phyloP scores from a whole-genome alignment of 2,888 invertebrate genomes.

The Syritta pipiens region DNA sequence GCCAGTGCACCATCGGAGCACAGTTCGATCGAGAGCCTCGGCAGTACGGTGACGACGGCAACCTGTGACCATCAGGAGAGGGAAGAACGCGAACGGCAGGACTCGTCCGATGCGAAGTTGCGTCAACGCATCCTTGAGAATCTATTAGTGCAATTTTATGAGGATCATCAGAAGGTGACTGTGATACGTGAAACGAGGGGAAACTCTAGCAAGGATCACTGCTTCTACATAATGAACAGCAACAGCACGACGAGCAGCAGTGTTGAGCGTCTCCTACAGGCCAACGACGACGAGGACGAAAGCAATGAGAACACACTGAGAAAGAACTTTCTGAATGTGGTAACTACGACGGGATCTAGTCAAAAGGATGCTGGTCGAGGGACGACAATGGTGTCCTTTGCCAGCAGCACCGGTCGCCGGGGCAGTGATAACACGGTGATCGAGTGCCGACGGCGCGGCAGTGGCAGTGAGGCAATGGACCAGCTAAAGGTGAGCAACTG shows the following conservation, averaged over 20 bases:
- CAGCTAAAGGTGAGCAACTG: constrained; percentile 77
- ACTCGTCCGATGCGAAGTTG: constrained; percentile 48
- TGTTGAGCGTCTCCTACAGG: constrained; percentile 71
- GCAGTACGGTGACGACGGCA: constrained; percentile 64
- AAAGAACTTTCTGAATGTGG: constrained; percentile 57
- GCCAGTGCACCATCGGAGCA: constrained; percentile 71
- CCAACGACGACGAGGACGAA: constrained; percentile 68
- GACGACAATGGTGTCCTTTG: constrained; percentile 55
- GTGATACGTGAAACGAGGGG: constrained; percentile 72
- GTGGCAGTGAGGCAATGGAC: constrained; percentile 59
- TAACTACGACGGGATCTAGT: constrained; percentile 63
- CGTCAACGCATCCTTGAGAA: constrained; percentile 75
- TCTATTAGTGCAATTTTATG: constrained; percentile 78
- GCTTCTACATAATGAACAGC: constrained; percentile 72
- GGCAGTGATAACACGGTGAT: constrained; percentile 72
- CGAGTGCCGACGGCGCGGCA: constrained; percentile 54
- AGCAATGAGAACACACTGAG: constrained; percentile 67
- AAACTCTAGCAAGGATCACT: constrained; percentile 61
- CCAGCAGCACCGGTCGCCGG: constrained; percentile 68
- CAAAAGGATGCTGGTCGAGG: constrained; percentile 59
- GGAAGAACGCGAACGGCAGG: constrained; percentile 24
- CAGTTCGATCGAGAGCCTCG: constrained; percentile 67
- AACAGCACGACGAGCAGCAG: constrained; percentile 70
- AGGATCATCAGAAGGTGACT: constrained; percentile 76
- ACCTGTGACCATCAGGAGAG: constrained; percentile 30